Evolutionary conservation across 1,140 invertebrate genomes (phyloP).

Genomic region (Lutraria rhynchaena): DNA sequence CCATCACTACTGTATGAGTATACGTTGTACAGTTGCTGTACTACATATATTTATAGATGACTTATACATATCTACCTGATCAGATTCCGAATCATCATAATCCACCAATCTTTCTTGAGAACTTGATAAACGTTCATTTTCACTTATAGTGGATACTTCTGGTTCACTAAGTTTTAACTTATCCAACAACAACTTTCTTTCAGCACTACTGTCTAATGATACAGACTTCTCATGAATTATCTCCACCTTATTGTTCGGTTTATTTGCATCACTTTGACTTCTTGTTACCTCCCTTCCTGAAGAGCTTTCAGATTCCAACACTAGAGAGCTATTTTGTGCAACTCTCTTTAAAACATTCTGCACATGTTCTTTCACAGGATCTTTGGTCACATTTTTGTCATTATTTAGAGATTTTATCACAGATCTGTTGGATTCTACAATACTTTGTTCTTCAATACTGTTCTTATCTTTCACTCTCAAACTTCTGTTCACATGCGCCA

Average conservation of each 20-base stretch:
- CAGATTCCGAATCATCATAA: conserved; percentile 69
- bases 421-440: conserved; percentile 30
- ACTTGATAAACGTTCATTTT: conserved; percentile 51
- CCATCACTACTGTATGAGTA: too few species aligned
- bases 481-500: conserved; percentile 39
- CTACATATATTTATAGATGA: too few species aligned
- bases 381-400: not conserved
- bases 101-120: conserved; percentile 63
- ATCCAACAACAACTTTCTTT: conserved; percentile 55
- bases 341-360: conserved; percentile 53
- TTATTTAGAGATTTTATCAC: conserved; percentile 10
- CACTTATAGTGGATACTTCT: conserved; percentile 54
- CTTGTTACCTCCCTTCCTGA: conserved; percentile 35
- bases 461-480: conserved; percentile 42
- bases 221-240: conserved; percentile 56
- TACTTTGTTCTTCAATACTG: conserved; percentile 51
- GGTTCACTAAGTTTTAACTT: conserved; percentile 51
- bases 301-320: not conserved
- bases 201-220: conserved; percentile 56
- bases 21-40: too few species aligned
- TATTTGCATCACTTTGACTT: conserved; percentile 55
- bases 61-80: conserved; percentile 64
- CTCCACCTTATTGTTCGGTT: conserved; percentile 44
- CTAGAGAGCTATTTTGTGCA: conserved; percentile 22
- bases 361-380: conserved; percentile 52